A percentile compares a stretch with the other conserved stretches of the same genome.
Evolutionary conservation across 2,113 vertebrate species (phyloP).

Genomic region (Oryzias celebensis): DNA sequence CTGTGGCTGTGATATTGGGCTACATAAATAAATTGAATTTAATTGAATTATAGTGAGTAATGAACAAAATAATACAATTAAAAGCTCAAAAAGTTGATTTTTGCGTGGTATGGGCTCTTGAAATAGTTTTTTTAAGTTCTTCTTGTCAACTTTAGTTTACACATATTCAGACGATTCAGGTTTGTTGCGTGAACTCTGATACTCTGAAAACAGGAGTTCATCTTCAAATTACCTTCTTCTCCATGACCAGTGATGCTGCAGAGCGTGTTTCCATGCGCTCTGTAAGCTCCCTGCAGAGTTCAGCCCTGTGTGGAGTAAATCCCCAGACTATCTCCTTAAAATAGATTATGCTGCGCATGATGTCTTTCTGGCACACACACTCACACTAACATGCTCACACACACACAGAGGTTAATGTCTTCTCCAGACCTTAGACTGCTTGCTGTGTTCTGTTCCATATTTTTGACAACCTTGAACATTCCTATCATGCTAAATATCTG

Average conservation of each 20-base stretch:
- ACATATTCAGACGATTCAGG: conserved; percentile 28
- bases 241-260: conserved; percentile 37
- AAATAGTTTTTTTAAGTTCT: not conserved
- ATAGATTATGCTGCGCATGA: conserved; percentile 44
- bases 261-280: conserved; percentile 29
- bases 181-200: conserved; percentile 22
- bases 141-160: conserved; percentile 9
- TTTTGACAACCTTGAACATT: conserved; percentile 39
- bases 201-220: conserved; percentile 8
- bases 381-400: not conserved
- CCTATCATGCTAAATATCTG: not conserved
- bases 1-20: too few relatives aligned
- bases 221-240: conserved; percentile 46
- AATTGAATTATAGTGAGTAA: too few relatives aligned
- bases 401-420: not conserved
- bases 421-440: conserved; percentile 40
- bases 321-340: conserved; percentile 49
- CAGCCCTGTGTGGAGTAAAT: conserved; percentile 49
- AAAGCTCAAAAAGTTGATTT: too few relatives aligned
- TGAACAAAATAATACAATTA: too few relatives aligned
- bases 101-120: too few relatives aligned
- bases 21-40: too few relatives aligned
- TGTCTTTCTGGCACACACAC: conserved; percentile 1
- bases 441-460: conserved; percentile 47
- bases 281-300: conserved; percentile 42